These are phyloP conservation scores for Gadopsis bispinosus DNA, from an alignment of 2,797 vertebrate genomes.

Conservation along the genomic window DNA sequence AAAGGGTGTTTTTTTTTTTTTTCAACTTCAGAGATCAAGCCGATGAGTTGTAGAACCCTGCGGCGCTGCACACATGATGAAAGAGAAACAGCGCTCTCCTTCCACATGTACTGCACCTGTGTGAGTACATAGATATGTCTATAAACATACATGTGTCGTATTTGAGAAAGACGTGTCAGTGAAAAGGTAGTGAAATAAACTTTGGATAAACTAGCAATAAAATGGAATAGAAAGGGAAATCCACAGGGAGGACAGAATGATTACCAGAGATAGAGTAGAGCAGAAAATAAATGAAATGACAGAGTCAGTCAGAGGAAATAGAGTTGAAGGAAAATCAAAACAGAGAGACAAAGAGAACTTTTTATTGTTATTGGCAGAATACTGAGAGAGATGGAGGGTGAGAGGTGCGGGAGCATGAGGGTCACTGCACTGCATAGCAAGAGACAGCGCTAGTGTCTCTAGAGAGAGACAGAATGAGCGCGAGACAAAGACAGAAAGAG, in stretches of 20 bases:
- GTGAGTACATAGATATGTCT: constrained; percentile 11
- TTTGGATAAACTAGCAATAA: constrained; percentile 25
- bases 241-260: constrained; percentile 28
- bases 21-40: constrained; percentile 79
- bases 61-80: constrained; percentile 76
- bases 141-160: constrained; percentile 1
- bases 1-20: constrained; percentile 70
- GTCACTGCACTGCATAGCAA: constrained; percentile 54
- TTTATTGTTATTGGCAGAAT: constrained; percentile 49
- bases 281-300: constrained; percentile 52
- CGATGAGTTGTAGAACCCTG: constrained; percentile 77
- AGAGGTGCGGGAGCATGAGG: constrained; percentile 46
- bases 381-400: constrained; percentile 57
- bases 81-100: constrained; percentile 68
- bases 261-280: constrained; percentile 35
- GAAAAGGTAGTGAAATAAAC: constrained; percentile 18
- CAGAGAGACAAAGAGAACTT: constrained; percentile 47
- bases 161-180: constrained; percentile 3
- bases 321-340: constrained; percentile 57
- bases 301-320: constrained; percentile 44
- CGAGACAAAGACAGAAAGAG: constrained; percentile 42
- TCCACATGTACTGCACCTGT: constrained; percentile 40
- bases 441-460: constrained; percentile 22
- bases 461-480: constrained; percentile 42
- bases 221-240: constrained; percentile 36